A percentile compares a stretch with the other conserved stretches of the same genome.
Evolutionary conservation across 2,888 invertebrate genomes (phyloP).

Genomic region (Eupithecia subumbrata): DNA sequence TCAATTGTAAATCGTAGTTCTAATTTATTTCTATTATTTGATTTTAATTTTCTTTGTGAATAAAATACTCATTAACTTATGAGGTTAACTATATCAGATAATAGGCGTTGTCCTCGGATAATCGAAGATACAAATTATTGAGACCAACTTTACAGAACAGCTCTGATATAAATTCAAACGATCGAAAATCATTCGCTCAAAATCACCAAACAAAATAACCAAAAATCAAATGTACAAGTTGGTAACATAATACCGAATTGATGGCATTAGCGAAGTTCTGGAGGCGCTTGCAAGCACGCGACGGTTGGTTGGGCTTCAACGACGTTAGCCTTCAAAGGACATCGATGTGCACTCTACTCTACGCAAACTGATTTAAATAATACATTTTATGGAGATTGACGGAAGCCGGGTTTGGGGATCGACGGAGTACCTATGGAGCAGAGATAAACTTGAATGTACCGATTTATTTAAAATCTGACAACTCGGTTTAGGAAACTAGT

Average conservation of each 20-base stretch:
- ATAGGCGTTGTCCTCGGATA: too few species aligned
- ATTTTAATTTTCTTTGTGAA: too few species aligned
- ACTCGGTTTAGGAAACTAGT: too few species aligned
- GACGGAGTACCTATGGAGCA: not conserved
- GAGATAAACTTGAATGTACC: not conserved
- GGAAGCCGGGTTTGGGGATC: slow-evolving; percentile 9
- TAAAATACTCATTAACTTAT: too few species aligned
- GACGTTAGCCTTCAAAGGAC: slow-evolving; percentile 46
- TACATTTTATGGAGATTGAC: slow-evolving; percentile 47
- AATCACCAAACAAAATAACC: slow-evolving; percentile 27
- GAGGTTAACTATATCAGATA: too few species aligned
- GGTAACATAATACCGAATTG: slow-evolving; percentile 36
- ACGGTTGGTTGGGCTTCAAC: slow-evolving; percentile 47
- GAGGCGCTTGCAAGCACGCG: slow-evolving; percentile 37
- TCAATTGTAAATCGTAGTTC: too few species aligned
- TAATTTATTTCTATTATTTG: too few species aligned
- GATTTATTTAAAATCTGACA: too few species aligned
- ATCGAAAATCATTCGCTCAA: not conserved
- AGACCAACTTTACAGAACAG: not conserved
- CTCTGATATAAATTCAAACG: not conserved
- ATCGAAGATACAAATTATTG: not conserved
- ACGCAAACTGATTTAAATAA: slow-evolving; percentile 56
- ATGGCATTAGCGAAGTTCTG: slow-evolving; percentile 42
- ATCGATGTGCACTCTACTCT: slow-evolving; percentile 34
- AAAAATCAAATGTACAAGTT: slow-evolving; percentile 44